A percentile compares a stretch with the other conserved stretches of the same genome.
Evolutionary conservation across 1,140 invertebrate species (phyloP).

Genomic region (Muscidifurax raptorellus): DNA sequence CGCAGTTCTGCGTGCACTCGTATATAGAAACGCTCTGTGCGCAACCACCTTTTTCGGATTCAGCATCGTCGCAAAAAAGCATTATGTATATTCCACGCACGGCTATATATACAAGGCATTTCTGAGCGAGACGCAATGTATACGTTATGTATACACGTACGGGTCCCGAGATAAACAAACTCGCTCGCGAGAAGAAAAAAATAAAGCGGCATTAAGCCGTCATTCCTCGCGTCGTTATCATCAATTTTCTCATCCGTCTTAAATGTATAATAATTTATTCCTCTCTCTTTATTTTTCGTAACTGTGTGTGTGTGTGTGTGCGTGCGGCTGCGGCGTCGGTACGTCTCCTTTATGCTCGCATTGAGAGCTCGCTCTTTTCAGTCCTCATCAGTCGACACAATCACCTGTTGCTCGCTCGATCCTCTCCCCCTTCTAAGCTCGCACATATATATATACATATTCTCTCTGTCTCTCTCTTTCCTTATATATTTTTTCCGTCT

Average conservation of each 20-base stretch:
- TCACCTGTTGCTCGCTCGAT: slow-evolving; percentile 48
- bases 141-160: background rate
- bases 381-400: slow-evolving; percentile 45
- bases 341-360: slow-evolving; percentile 29
- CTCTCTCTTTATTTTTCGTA: slow-evolving; percentile 34
- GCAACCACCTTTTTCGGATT: background rate
- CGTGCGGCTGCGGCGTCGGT: background rate
- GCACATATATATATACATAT: background rate
- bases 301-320: slow-evolving; percentile 8
- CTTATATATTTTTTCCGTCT: slow-evolving; percentile 2
- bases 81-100: background rate
- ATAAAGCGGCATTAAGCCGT: slow-evolving; percentile 1
- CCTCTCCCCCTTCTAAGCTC: slow-evolving; percentile 10
- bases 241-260: slow-evolving; percentile 45
- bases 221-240: slow-evolving; percentile 30
- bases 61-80: background rate
- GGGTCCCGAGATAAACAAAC: background rate
- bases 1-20: too few species aligned
- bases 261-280: slow-evolving; percentile 37
- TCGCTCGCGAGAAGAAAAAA: background rate
- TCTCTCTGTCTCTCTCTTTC: slow-evolving; percentile 19
- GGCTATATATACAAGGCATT: background rate
- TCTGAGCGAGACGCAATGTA: background rate
- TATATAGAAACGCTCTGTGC: too few species aligned
- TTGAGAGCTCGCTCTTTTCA: slow-evolving; percentile 46